phyloP scores from a whole-genome alignment of 2,888 invertebrate species.

The Dryobotodes eremita region DNA sequence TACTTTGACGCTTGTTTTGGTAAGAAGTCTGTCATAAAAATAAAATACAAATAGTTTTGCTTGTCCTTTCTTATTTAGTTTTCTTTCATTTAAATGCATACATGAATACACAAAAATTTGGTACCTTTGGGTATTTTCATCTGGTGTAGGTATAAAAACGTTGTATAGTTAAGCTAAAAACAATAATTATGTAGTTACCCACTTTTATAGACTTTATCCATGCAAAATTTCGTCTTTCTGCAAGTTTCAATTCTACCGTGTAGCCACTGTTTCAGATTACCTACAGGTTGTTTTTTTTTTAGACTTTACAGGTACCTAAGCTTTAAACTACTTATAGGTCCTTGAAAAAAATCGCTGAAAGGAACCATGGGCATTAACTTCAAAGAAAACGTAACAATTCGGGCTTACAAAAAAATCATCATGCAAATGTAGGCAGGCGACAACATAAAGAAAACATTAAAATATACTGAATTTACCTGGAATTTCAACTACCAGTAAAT shows the following conservation, averaged over 20 bases:
- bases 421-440: neutral
- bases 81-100: constrained; percentile 13
- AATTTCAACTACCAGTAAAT: neutral
- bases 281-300: neutral
- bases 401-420: neutral
- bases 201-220: neutral
- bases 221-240: neutral
- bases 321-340: neutral
- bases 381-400: neutral
- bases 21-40: neutral
- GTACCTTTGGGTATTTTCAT: neutral
- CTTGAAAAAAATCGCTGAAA: no score
- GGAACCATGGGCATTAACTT: neutral
- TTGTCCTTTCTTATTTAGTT: neutral
- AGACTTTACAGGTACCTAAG: no score
- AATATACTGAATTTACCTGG: neutral
- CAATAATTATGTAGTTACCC: neutral
- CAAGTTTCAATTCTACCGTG: neutral
- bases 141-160: constrained; percentile 39
- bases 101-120: neutral
- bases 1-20: constrained; percentile 43
- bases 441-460: neutral
- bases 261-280: neutral
- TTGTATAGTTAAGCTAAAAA: constrained; percentile 26
- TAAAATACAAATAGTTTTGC: neutral